phyloP scores from a whole-genome alignment of 2,888 invertebrate species.

The Drosophila percnosoma region DNA sequence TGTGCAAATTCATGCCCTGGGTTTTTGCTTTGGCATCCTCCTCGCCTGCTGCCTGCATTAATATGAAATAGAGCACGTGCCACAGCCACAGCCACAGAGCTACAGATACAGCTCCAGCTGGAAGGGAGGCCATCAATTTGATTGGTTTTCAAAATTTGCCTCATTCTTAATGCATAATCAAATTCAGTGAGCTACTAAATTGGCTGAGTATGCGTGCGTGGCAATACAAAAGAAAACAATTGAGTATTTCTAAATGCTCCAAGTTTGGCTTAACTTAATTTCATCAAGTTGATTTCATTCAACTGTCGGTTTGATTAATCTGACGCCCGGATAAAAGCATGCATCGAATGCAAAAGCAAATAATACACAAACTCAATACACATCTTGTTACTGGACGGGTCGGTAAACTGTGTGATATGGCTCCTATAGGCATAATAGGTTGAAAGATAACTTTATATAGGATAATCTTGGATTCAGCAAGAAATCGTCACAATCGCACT shows the following conservation, averaged over 20 bases:
- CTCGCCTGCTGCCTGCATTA: conserved; percentile 17
- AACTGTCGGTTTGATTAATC: not conserved
- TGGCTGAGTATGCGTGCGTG: not conserved
- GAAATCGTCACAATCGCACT: not conserved
- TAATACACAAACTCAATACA: no score
- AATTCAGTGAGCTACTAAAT: conserved; percentile 39
- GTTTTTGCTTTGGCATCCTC: conserved; percentile 12
- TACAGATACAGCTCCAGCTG: not conserved
- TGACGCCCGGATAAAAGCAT: not conserved
- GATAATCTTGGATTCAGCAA: not conserved
- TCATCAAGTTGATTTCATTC: conserved; percentile 10
- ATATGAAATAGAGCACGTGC: conserved; percentile 66
- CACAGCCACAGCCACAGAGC: conserved; percentile 22
- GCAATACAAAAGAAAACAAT: conserved; percentile 19
- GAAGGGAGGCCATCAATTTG: conserved; percentile 40
- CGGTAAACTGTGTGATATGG: not conserved
- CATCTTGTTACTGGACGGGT: not conserved
- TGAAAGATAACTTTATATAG: not conserved
- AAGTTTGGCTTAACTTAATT: conserved; percentile 14
- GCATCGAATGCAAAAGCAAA: not conserved
- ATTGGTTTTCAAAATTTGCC: conserved; percentile 55
- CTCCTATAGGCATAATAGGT: not conserved
- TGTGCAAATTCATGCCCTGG: conserved; percentile 65
- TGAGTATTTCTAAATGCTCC: conserved; percentile 2
- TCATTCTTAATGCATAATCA: conserved; percentile 52